Evolutionary conservation across 92 coral and sea anemone species (phyloP), one percentile per base, ranked within the genome.

Genomic region (Porites cylindrica): DNA sequence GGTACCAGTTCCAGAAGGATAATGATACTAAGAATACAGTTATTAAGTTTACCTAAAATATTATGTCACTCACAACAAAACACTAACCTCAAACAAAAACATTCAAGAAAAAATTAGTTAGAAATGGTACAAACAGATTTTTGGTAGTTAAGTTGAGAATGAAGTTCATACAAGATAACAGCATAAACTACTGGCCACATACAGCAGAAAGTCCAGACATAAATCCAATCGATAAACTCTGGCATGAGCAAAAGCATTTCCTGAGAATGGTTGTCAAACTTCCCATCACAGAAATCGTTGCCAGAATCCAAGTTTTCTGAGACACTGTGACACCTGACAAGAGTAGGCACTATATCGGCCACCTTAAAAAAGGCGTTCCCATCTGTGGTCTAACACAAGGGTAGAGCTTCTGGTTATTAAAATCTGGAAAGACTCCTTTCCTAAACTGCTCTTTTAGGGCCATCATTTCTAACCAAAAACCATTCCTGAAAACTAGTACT

Each of bases 201-300:
- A 75, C 88, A 2, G 82, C 81, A 54, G 88, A 63, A 47, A 84
- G 88, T 63, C 88, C 85, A 60, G 94, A 91, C 72, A 56, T 86
- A 11, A 91, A 87, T 64, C 81, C 91, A 3, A 87, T 87, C 10
- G 87, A 87, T 56, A 87, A 80, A 38, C 65, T 80, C 7, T 72
- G 87, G 91, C 91, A 87, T 75, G 72, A 84, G 82, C 72, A 67
- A 67, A 89, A 89, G 80, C 86, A 85, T 76, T 87, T 85, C 64
- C 65, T 90, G 60, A 66, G 88, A 9, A 80, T 65, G 59, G 63
- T 65, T 14, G 84, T 90, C 8, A 86, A 90, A 32, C 90, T 88
- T 70, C 74, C 86, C 84, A 90, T 86, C 63, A 90, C 86, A 75
- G 84, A 90, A 69, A 88, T 85, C 6, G 81, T 79, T 64, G 68